phyloP scores from a whole-genome alignment of 1,140 invertebrate species.

The Drosophila pseudoananassae region DNA sequence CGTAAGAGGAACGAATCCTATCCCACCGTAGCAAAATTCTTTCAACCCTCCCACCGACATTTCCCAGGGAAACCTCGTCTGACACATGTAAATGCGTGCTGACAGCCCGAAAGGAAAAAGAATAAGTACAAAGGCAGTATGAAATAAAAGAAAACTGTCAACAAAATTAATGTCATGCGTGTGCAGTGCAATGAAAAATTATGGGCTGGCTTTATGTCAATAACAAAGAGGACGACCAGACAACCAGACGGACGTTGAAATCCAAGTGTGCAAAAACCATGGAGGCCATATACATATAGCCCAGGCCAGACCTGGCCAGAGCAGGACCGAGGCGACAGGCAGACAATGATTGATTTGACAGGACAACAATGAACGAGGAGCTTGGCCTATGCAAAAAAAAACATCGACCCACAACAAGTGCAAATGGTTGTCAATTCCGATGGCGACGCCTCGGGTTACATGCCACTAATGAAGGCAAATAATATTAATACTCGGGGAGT shows the following conservation, averaged over 20 bases:
- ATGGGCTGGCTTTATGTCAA: slow-evolving; percentile 79
- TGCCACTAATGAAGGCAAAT: slow-evolving; percentile 78
- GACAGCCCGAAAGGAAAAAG: slow-evolving; percentile 62
- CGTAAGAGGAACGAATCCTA: slow-evolving; percentile 22
- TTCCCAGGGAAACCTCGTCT: slow-evolving; percentile 23
- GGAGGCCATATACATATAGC: neutral
- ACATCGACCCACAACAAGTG: slow-evolving; percentile 32
- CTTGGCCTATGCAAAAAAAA: slow-evolving; percentile 35
- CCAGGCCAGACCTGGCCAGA: slow-evolving; percentile 8
- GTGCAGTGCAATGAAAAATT: slow-evolving; percentile 82
- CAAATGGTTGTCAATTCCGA: slow-evolving; percentile 46
- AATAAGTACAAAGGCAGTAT: slow-evolving; percentile 59
- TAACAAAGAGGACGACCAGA: slow-evolving; percentile 51
- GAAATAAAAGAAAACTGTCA: slow-evolving; percentile 83
- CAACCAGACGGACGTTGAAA: slow-evolving; percentile 31
- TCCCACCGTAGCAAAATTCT: slow-evolving; percentile 1
- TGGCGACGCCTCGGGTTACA: slow-evolving; percentile 59
- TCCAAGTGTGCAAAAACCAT: slow-evolving; percentile 33
- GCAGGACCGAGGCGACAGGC: slow-evolving; percentile 2
- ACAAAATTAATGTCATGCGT: slow-evolving; percentile 83
- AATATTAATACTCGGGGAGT: slow-evolving; percentile 61
- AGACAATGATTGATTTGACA: slow-evolving; percentile 84
- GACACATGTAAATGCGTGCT: slow-evolving; percentile 81
- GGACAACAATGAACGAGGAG: slow-evolving; percentile 55
- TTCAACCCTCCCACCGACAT: slow-evolving; percentile 1